Base-by-base conservation (phyloP, 1,140 invertebrate species). In the Drosophila lini region DNA sequence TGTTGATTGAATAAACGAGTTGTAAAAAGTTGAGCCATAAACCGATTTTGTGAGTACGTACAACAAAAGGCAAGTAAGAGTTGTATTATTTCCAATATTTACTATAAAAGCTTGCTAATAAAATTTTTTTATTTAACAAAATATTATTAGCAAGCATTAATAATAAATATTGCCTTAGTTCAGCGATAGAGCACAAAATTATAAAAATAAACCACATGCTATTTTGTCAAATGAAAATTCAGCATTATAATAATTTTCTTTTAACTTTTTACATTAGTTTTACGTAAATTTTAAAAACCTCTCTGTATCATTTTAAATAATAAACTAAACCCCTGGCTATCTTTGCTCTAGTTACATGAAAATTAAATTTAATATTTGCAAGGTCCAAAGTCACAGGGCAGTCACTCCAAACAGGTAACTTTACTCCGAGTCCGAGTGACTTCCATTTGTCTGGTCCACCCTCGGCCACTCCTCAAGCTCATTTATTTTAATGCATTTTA, bases 401-500 rank as follows among this genome's bases (percentile, higher is more conserved):
- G 36, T 19, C 65, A 69, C 65, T 67, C 62, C 42, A 52, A 50
- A 71, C 69, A 73, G 53, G 69, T 71, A 59, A 71, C 44, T 71
- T 34, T 34, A 41, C 65, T 32, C 47, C 41, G n/a, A 36, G 11
- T 32, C 47, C 41, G n/a, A 36, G 11, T 64, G 45, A 57, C 73
- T 64, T 45, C 40, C 61, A 52, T 42, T 57, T 63, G 50, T 58
- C 38, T 50, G 16, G 13, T 44, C 11, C 11, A n/a, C 28, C 61
- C n/a, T 15, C 60, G n/a, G 15, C 40, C 34, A 31, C 40, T 53
- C 58, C 19, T 38, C 45, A 50, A 79, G 70, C 76, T 83, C 76
- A 77, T 88, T 86, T 88, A 89, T 76, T 86, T 88, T 83, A 86
- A 88, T 88, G 83, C 80, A 88, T 88, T 86, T 86, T 61, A 63